phyloP scores from a whole-genome alignment of 2,797 vertebrate species.

The Coregonus ussuriensis region DNA sequence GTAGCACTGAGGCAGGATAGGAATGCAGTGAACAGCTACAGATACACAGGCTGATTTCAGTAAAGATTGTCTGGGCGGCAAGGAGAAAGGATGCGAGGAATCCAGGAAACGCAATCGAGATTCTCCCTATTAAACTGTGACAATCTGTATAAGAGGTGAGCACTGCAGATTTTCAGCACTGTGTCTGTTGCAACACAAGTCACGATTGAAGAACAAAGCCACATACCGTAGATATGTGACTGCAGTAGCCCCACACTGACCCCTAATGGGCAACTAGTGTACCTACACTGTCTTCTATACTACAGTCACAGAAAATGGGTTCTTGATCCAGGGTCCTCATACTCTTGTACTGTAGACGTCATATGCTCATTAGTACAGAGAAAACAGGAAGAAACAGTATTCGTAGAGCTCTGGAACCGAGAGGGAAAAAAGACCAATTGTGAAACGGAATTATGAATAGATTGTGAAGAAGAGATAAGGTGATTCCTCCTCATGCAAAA shows the following conservation, averaged over 20 bases:
- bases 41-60: conserved; percentile 42
- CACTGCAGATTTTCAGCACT: conserved; percentile 62
- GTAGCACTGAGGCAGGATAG: conserved; percentile 43
- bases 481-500: background rate
- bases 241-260: conserved; percentile 65
- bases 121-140: no score
- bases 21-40: conserved; percentile 30
- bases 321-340: background rate
- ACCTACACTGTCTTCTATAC: conserved; percentile 26
- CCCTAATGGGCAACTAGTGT: conserved; percentile 57
- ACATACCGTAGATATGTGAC: background rate
- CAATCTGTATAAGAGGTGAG: conserved; percentile 46
- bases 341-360: background rate
- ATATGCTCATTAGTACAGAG: background rate
- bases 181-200: conserved; percentile 44
- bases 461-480: background rate
- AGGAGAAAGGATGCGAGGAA: no score
- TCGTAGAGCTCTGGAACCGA: background rate
- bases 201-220: conserved; percentile 6
- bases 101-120: no score
- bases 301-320: background rate
- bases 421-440: background rate
- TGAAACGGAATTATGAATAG: background rate
- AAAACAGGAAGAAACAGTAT: background rate
- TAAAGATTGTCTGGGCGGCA: background rate